Evolutionary conservation across 2,888 invertebrate genomes (phyloP).

Genomic region (Nephrocerus scutellatus): DNA sequence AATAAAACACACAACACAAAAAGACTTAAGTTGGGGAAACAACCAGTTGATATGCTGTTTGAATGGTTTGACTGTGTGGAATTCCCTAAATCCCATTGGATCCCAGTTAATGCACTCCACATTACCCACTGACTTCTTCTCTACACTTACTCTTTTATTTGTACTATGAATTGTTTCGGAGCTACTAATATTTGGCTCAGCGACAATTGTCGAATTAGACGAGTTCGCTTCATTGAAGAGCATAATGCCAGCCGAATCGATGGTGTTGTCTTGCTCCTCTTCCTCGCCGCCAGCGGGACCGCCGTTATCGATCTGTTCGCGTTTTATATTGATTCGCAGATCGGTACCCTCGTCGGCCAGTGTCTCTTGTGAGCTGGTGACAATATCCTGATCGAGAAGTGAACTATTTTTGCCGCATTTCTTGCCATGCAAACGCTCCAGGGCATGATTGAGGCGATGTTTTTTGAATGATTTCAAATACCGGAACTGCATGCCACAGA

Average conservation of each 20-base stretch:
- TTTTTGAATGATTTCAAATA: conserved; percentile 87
- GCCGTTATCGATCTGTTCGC: conserved; percentile 49
- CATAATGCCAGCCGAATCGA: conserved; percentile 56
- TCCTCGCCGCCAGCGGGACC: conserved; percentile 25
- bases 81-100: not conserved
- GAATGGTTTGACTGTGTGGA: not conserved
- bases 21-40: not conserved
- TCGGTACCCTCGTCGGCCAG: conserved; percentile 54
- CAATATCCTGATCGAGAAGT: conserved; percentile 53
- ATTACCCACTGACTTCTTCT: not conserved
- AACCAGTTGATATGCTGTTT: not conserved
- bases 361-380: conserved; percentile 65
- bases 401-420: conserved; percentile 35
- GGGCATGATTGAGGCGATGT: conserved; percentile 77
- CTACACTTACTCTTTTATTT: conserved; percentile 44
- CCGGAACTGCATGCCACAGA: conserved; percentile 86
- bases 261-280: conserved; percentile 64
- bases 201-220: conserved; percentile 44
- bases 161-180: conserved; percentile 47
- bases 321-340: conserved; percentile 52
- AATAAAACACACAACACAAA: not conserved
- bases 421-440: conserved; percentile 74
- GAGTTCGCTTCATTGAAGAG: conserved; percentile 40
- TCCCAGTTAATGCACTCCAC: not conserved
- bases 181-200: conserved; percentile 45